Evolutionary conservation across 2,113 vertebrate species (phyloP).

Genomic region (Desmodus rotundus): DNA sequence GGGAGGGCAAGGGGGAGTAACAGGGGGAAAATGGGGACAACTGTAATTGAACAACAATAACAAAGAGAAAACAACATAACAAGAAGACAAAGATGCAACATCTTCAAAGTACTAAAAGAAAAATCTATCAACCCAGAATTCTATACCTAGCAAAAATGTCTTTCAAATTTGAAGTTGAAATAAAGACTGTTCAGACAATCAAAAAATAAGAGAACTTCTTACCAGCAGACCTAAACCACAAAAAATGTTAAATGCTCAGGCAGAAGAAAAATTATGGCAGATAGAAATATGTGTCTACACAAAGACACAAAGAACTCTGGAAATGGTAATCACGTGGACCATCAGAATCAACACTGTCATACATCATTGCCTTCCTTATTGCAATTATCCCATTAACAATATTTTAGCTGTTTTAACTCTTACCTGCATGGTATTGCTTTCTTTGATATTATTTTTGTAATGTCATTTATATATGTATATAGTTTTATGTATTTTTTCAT

Average conservation of each 20-base stretch:
- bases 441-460: neutral
- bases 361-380: neutral
- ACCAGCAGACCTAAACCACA: neutral
- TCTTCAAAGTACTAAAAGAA: neutral
- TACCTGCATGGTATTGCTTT: neutral
- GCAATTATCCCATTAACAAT: neutral
- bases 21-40: too few species aligned
- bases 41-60: too few species aligned
- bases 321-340: neutral
- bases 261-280: neutral
- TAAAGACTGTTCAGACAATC: neutral
- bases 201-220: neutral
- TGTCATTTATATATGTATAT: neutral
- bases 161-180: neutral
- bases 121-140: neutral
- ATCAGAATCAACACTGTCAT: neutral
- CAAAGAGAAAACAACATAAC: neutral
- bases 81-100: neutral
- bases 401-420: neutral
- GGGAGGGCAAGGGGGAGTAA: too few species aligned
- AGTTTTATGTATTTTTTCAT: neutral
- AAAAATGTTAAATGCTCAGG: neutral
- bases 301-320: conserved; percentile 4
- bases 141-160: conserved; percentile 1
- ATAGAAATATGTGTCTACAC: neutral